Conservation (phyloP, 1,140 invertebrate genomes). For the Odontomachus brunneus region DNA sequence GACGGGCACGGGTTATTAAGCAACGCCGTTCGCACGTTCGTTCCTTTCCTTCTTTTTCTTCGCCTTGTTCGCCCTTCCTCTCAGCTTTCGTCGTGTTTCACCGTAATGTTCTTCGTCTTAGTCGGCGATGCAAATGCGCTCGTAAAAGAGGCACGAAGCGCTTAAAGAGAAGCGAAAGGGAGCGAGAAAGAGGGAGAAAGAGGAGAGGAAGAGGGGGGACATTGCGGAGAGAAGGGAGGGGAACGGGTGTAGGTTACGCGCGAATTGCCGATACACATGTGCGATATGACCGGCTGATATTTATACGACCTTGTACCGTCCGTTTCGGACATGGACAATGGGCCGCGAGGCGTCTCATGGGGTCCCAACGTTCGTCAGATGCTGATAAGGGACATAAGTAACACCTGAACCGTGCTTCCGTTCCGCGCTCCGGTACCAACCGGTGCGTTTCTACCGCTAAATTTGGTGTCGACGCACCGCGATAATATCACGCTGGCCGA, state of each 20-base stretch:
- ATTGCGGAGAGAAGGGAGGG: constrained; percentile 28
- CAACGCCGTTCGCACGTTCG: constrained; percentile 80
- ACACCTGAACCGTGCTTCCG: constrained; percentile 81
- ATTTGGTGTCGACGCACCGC: constrained; percentile 44
- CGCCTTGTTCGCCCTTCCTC: constrained; percentile 46
- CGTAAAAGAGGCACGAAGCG: constrained; percentile 74
- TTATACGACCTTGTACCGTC: constrained; percentile 77
- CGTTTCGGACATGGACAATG: constrained; percentile 78
- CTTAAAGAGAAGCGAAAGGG: constrained; percentile 57
- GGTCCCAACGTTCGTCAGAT: constrained; percentile 71
- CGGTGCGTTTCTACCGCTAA: constrained; percentile 36
- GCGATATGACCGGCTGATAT: constrained; percentile 64
- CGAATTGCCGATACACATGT: constrained; percentile 73
- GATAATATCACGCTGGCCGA: constrained; percentile 7
- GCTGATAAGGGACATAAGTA: constrained; percentile 80
- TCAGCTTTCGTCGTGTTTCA: constrained; percentile 50
- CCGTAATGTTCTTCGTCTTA: constrained; percentile 53
- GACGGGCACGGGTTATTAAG: constrained; percentile 80
- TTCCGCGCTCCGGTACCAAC: constrained; percentile 27
- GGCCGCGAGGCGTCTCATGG: constrained; percentile 74
- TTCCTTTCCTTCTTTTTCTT: constrained; percentile 54
- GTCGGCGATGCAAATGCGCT: constrained; percentile 76
- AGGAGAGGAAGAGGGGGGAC: constrained; percentile 32
- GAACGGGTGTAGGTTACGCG: constrained; percentile 53
- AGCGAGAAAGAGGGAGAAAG: constrained; percentile 65